Conservation (phyloP, 1,140 invertebrate species). For the Cotesia chilonis region DNA sequence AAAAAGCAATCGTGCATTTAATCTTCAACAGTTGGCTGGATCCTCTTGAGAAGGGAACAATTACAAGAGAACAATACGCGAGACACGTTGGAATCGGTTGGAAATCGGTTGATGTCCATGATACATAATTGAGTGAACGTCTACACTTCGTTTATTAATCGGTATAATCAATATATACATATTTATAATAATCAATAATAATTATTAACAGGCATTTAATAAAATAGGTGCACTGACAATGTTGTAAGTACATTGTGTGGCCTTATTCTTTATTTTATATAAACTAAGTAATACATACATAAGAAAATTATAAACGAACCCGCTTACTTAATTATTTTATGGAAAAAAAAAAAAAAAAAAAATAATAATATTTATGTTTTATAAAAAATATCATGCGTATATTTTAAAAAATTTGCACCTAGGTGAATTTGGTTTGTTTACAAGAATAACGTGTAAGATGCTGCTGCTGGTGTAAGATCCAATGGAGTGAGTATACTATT, state of each 20-base stretch:
- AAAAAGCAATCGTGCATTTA: conserved; percentile 59
- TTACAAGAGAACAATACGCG: conserved; percentile 48
- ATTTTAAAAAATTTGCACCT: conserved; percentile 49
- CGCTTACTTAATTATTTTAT: not conserved
- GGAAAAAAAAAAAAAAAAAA: not conserved
- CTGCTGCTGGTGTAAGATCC: conserved; percentile 54
- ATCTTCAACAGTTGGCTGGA: conserved; percentile 64
- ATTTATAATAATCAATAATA: conserved; percentile 3
- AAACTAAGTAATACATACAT: conserved; percentile 1
- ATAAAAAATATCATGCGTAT: conserved; percentile 51
- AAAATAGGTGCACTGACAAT: conserved; percentile 59
- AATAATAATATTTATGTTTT: conserved; percentile 28
- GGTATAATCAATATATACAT: conserved; percentile 49
- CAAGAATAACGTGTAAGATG: conserved; percentile 57
- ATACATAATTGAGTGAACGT: conserved; percentile 45
- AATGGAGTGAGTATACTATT: conserved; percentile 57
- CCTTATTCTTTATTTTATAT: conserved; percentile 45
- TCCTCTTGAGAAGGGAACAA: conserved; percentile 49
- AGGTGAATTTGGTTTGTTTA: conserved; percentile 59
- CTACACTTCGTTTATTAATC: conserved; percentile 52
- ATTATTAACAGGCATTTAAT: conserved; percentile 38
- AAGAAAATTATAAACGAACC: conserved; percentile 13
- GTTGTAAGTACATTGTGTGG: conserved; percentile 63
- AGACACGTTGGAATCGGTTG: conserved; percentile 46
- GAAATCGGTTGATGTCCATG: conserved; percentile 48